Base-by-base conservation (phyloP, 2,113 vertebrate species). In the Hiodon tergisus region DNA sequence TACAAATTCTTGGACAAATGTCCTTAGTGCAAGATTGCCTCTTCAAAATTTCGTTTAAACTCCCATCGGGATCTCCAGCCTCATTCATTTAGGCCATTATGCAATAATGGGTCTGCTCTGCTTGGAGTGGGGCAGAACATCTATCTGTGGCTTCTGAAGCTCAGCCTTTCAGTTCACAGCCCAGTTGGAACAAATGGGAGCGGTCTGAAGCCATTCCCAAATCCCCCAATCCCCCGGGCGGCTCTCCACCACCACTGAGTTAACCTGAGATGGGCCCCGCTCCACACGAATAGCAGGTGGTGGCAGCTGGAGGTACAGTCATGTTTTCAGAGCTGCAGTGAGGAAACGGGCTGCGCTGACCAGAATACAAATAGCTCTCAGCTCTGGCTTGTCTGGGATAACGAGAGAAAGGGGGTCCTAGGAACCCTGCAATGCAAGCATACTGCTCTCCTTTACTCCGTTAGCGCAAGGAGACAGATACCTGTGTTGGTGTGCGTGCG, bases 321-420 rank as follows among this genome's bases (percentile, higher is more conserved):
- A 53, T 17, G 58, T 53, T 63, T 57, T 10, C 70, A 17, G 52
- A 58, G 76, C 47, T 69, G 31, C 50, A 60, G 76, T 46, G 58
- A 73, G 63, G 47, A 67, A 13, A 46, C 51, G 2, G 63, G 17
- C 14, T 4, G 31, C 3, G 46, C 71, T 63, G 76, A 67, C 55
- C 68, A 60, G 76, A 63, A 78, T 78, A 74, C 76, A 69, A 67
- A 78, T 69, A 31, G 31, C 71, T 61, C 70, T 60, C 51, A 8
- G 4, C 52, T 50, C 52, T 63, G 57, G 63, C 63, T 67, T 74
- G 71, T 67, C 71, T 60, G 54, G 54, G 57, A 62, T 74, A 78
- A 78, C 57, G 59, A 78, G 72, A 6, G 58, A 50, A 31, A 73
- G 70, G 47, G 48, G 4, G 13, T 6, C 4, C 13, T 51, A 16